Percentiles rank a stretch among this genome's conserved stretches.
Conservation (phyloP, 2,113 vertebrate genomes). For the Passer domesticus region DNA sequence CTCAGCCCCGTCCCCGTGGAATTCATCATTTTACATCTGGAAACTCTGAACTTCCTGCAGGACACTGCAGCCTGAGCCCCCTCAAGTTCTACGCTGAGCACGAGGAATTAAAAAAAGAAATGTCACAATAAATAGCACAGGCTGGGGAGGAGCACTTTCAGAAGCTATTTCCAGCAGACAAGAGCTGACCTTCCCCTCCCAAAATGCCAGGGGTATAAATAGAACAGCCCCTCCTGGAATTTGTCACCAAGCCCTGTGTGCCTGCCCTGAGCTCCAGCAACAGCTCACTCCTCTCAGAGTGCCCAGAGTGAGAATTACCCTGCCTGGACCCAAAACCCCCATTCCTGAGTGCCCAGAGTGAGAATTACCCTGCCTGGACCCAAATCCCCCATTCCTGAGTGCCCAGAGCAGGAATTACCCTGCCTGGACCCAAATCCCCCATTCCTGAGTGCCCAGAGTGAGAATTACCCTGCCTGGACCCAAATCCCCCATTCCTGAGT, state of each 20-base stretch:
- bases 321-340: background rate
- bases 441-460: too few species aligned
- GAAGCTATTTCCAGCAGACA: constrained; percentile 4
- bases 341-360: background rate
- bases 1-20: fast-evolving
- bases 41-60: background rate
- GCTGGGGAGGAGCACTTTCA: background rate
- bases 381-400: too few species aligned
- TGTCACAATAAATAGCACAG: background rate
- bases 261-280: background rate
- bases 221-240: background rate
- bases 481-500: too few species aligned
- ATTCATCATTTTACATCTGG: background rate
- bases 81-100: background rate
- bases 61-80: background rate
- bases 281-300: background rate
- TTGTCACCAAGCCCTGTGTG: background rate
- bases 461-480: too few species aligned
- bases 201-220: constrained; percentile 5
- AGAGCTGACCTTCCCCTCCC: constrained; percentile 17
- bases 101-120: background rate
- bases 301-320: background rate
- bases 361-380: too few species aligned
- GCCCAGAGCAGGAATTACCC: too few species aligned
- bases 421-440: too few species aligned